These are phyloP conservation scores for Danio jaintianensis DNA, from an alignment of 2,797 vertebrate species.

Conservation along the genomic window DNA sequence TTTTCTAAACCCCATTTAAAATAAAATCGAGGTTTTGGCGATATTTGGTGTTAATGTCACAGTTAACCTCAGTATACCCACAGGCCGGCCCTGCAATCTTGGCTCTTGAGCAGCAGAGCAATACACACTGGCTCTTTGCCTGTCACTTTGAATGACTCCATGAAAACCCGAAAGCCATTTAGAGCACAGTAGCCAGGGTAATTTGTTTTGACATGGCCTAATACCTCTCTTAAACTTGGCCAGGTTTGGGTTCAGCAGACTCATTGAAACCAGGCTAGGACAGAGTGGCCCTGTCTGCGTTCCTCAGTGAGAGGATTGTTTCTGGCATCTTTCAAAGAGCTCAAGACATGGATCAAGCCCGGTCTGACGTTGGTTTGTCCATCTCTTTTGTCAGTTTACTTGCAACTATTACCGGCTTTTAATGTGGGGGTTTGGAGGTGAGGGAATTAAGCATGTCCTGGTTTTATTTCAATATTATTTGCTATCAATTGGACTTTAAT, in stretches of 20 bases:
- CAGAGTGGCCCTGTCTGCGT: conserved; percentile 62
- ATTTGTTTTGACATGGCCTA: conserved; percentile 80
- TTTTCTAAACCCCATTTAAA: neutral
- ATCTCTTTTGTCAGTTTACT: conserved; percentile 47
- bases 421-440: neutral
- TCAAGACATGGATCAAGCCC: conserved; percentile 65
- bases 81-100: conserved; percentile 53
- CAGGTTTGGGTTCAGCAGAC: conserved; percentile 45
- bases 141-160: conserved; percentile 78
- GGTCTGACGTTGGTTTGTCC: conserved; percentile 61
- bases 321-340: conserved; percentile 65
- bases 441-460: neutral
- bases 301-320: conserved; percentile 59
- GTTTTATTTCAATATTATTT: too few species aligned
- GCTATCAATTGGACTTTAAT: too few species aligned
- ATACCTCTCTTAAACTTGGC: conserved; percentile 74
- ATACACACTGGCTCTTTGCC: conserved; percentile 55
- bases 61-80: conserved; percentile 43
- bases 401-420: conserved; percentile 16
- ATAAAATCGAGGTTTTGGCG: neutral
- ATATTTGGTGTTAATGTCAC: conserved; percentile 3
- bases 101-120: conserved; percentile 26
- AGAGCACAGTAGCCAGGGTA: conserved; percentile 66
- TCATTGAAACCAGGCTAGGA: conserved; percentile 64
- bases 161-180: conserved; percentile 67